Evolutionary conservation across 2,113 vertebrate genomes (phyloP), one percentile per base, ranked within the genome.

Genomic region (Stegastes partitus): DNA sequence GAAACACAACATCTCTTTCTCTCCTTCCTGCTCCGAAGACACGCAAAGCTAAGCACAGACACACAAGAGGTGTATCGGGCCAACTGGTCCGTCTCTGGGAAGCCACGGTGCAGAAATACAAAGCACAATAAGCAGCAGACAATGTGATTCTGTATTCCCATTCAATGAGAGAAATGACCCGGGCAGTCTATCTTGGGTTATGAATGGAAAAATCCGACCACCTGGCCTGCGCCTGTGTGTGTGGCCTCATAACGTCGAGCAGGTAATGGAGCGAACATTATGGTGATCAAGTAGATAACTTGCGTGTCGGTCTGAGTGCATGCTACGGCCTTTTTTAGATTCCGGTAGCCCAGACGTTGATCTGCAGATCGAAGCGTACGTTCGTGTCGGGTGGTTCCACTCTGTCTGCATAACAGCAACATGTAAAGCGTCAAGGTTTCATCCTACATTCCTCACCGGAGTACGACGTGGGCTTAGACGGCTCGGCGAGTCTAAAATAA

Each of bases 71-170:
- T 51, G 59, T 71, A 79, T 45, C 54, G 63, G 47, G 39, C 51
- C 77, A 62, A 63, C 72, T 57, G 80, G 73, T 61, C 56, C 19
- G 65, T 59, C 65, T 63, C 62, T 55, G 39, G 19, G 44, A 84
- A 62, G 51, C 63, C 44, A 73, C 64, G 25, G 31, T 57, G 66
- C 68, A 74, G 56, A 58, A 86, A 81, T 22, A 81, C 77, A 82
- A 78, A 62, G 70, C 68, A 81, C 61, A 83, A 81, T 83, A 59
- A 76, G 58, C 21, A 14, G 69, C 18, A 69, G 68, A 71, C 76
- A 81, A 74, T 83, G 77, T 10, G 45, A 88, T 86, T 77, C 63
- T 71, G 68, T 79, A 5, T 39, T 64, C 14, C 44, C 44, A 31
- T 73, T 74, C 45, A 57, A n/a, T 50, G 54, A 51, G 77, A 68